These are phyloP conservation scores for Prorops nasuta DNA, from an alignment of 1,140 invertebrate genomes.

Conservation along the genomic window DNA sequence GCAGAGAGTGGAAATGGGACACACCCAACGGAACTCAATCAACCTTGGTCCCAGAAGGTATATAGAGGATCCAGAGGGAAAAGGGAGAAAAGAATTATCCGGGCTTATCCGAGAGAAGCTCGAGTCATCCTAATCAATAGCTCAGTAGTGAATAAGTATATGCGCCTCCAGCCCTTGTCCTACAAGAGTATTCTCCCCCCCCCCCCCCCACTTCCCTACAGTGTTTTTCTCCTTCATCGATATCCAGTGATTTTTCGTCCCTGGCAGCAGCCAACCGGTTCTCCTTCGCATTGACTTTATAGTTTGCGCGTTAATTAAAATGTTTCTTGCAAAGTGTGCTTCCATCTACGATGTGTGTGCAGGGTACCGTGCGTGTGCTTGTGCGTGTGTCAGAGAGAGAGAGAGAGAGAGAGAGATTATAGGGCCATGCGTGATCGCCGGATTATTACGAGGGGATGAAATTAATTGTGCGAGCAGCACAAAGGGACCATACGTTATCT, in stretches of 20 bases:
- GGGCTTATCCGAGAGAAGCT: conserved; percentile 30
- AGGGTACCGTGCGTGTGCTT: not conserved
- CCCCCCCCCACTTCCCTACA: too few relatives aligned
- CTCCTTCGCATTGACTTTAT: conserved; percentile 3
- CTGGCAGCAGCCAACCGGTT: too few relatives aligned
- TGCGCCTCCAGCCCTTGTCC: too few relatives aligned
- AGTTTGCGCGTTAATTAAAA: conserved; percentile 26
- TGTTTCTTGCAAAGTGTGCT: too few relatives aligned
- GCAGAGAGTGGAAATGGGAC: conserved; percentile 35
- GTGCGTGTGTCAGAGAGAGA: not conserved
- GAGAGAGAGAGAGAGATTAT: not conserved
- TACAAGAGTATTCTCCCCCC: too few relatives aligned
- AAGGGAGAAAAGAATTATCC: not conserved
- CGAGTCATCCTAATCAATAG: conserved; percentile 40
- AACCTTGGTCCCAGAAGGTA: conserved; percentile 24
- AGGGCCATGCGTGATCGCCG: not conserved
- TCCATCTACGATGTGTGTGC: not conserved
- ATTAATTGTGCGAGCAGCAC: not conserved
- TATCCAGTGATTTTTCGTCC: too few relatives aligned
- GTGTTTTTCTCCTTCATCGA: too few relatives aligned
- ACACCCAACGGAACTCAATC: conserved; percentile 43
- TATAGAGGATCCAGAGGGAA: not conserved
- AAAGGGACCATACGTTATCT: not conserved
- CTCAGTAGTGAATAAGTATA: conserved; percentile 24
- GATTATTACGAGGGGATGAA: not conserved